A percentile compares a stretch with the other conserved stretches of the same genome.
Evolutionary conservation across 2,888 invertebrate genomes (phyloP).

Genomic region (Meteorus colon): DNA sequence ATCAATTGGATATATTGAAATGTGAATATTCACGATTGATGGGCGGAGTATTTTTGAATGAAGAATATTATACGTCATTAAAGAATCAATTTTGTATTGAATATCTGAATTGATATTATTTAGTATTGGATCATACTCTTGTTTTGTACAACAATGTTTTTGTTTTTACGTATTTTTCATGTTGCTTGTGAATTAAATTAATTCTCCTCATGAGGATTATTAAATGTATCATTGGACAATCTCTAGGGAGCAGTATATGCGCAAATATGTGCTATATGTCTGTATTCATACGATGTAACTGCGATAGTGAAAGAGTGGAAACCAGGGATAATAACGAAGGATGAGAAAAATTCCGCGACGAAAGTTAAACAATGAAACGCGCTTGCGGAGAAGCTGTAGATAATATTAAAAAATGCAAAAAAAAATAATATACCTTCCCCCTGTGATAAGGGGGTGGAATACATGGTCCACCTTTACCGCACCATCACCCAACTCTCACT

Average conservation of each 20-base stretch:
- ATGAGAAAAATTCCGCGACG: conserved; percentile 68
- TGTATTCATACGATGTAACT: background rate
- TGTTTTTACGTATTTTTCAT: background rate
- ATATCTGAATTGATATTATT: too few species aligned
- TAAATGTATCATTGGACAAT: conserved; percentile 50
- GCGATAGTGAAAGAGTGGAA: conserved; percentile 34
- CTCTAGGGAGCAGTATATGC: conserved; percentile 69
- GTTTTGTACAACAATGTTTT: background rate
- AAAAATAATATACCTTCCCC: conserved; percentile 54
- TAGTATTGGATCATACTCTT: background rate
- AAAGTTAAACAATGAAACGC: conserved; percentile 70
- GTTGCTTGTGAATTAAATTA: conserved; percentile 2
- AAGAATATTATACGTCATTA: too few species aligned
- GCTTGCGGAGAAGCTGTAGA: background rate
- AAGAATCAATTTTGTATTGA: too few species aligned
- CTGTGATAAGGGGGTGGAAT: conserved; percentile 62
- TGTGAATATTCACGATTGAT: too few species aligned
- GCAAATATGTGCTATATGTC: conserved; percentile 19
- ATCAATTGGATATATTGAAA: too few species aligned
- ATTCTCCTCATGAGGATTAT: conserved; percentile 7
- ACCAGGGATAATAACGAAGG: conserved; percentile 43
- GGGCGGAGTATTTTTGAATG: too few species aligned
- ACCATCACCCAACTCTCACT: conserved; percentile 7
- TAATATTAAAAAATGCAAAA: conserved; percentile 47
- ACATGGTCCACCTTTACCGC: conserved; percentile 48